Percentiles rank a stretch among this genome's conserved stretches.
These are phyloP conservation scores for Microcebus murinus DNA, from an alignment of 2,113 vertebrate genomes.

Conservation along the genomic window DNA sequence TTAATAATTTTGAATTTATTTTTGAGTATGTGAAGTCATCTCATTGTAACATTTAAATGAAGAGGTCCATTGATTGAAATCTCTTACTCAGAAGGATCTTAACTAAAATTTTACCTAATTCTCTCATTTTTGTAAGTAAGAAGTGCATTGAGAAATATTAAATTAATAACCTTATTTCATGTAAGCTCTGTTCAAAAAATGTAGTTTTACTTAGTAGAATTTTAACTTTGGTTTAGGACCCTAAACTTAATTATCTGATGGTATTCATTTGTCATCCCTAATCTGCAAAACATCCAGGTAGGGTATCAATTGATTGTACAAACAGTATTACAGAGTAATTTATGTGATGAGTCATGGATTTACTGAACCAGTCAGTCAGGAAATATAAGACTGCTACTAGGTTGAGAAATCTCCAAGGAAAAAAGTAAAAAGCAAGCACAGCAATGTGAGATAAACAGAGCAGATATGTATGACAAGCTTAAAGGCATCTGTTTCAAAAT, in stretches of 20 bases:
- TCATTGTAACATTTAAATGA: not conserved
- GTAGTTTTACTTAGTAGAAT: not conserved
- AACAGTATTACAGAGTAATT: conserved; percentile 1
- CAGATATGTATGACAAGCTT: conserved; percentile 41
- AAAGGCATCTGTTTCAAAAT: conserved; percentile 61
- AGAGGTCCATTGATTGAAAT: not conserved
- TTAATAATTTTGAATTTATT: not conserved
- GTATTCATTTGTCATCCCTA: not conserved
- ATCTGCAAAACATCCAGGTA: not conserved
- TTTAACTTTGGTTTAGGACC: not conserved
- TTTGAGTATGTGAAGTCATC: not conserved
- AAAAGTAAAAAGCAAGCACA: not conserved
- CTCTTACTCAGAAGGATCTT: not conserved
- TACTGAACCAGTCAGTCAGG: conserved; percentile 50
- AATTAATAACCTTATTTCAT: not conserved
- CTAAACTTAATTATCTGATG: not conserved
- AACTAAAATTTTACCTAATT: not conserved
- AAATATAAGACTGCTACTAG: not conserved
- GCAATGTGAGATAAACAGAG: conserved; percentile 20
- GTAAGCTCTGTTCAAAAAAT: not conserved
- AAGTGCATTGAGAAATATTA: not conserved
- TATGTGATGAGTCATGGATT: conserved; percentile 58
- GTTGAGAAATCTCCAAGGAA: conserved; percentile 46
- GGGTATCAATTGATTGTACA: not conserved
- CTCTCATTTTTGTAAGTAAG: not conserved